Conservation (phyloP, 2,888 invertebrate genomes). For the Seira sanloemensis region DNA sequence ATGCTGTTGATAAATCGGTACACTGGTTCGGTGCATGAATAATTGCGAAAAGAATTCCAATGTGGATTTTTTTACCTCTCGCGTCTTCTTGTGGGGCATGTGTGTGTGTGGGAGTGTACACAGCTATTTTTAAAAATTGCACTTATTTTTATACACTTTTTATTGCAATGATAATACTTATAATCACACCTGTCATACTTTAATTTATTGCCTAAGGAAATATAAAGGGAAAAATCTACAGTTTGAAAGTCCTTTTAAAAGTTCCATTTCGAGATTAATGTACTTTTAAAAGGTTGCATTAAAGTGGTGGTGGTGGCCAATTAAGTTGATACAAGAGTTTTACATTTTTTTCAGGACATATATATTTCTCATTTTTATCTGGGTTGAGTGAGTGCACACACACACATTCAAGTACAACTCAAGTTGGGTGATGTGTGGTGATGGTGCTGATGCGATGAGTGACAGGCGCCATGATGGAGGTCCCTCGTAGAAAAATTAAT, state of each 20-base stretch:
- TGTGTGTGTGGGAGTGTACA: too few species aligned
- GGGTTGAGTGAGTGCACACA: not conserved
- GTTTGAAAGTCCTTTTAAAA: not conserved
- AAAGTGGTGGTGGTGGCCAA: conserved; percentile 13
- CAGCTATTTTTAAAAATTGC: not conserved
- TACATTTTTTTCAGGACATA: conserved; percentile 34
- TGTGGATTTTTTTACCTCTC: not conserved
- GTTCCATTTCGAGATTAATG: conserved; percentile 32
- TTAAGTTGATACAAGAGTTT: conserved; percentile 7
- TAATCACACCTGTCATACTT: conserved; percentile 33
- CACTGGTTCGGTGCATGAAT: conserved; percentile 44
- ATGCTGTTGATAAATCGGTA: conserved; percentile 56
- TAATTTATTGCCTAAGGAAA: conserved; percentile 12
- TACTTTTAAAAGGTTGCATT: conserved; percentile 2
- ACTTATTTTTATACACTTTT: not conserved
- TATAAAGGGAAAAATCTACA: too few species aligned
- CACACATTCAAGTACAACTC: not conserved
- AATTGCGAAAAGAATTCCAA: conserved; percentile 21
- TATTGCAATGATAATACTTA: not conserved
- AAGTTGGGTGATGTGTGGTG: not conserved
- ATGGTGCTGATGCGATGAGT: not conserved
- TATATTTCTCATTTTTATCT: not conserved
- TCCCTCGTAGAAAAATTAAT: not conserved
- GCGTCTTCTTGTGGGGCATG: too few species aligned
- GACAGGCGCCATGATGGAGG: conserved; percentile 27